These are phyloP conservation scores for Setipinna tenuifilis DNA, from an alignment of 2,797 vertebrate genomes.

Conservation along the genomic window DNA sequence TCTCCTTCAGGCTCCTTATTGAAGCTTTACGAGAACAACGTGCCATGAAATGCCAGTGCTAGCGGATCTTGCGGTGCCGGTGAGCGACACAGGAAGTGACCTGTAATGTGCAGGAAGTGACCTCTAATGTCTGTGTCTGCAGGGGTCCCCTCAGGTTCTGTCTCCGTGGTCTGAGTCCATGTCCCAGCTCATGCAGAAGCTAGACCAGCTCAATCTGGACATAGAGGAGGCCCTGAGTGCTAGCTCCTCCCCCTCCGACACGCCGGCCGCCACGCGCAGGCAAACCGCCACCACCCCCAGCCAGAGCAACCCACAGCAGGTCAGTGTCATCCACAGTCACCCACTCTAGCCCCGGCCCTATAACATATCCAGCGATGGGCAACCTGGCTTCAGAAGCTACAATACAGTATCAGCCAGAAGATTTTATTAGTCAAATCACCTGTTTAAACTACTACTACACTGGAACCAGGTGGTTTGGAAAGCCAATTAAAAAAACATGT, in stretches of 20 bases:
- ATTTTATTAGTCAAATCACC: too few relatives aligned
- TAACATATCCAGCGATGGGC: too few relatives aligned
- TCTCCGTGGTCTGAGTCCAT: slow-evolving; percentile 83
- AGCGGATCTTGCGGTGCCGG: not conserved
- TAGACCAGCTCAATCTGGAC: slow-evolving; percentile 86
- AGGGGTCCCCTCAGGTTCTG: slow-evolving; percentile 70
- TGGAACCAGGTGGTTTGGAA: too few relatives aligned
- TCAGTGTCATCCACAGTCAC: not conserved
- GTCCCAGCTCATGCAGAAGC: slow-evolving; percentile 84
- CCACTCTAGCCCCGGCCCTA: too few relatives aligned
- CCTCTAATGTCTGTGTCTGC: slow-evolving; percentile 44
- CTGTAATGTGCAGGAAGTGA: not conserved
- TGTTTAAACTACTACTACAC: too few relatives aligned
- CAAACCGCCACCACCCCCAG: slow-evolving; percentile 38
- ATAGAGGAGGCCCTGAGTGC: slow-evolving; percentile 87
- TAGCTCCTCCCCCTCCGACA: slow-evolving; percentile 77
- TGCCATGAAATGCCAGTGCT: not conserved
- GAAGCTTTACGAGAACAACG: too few relatives aligned
- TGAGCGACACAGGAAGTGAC: not conserved
- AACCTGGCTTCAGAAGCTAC: too few relatives aligned
- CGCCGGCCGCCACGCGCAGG: slow-evolving; percentile 72
- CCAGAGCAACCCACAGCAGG: slow-evolving; percentile 54
- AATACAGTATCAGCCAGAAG: too few relatives aligned
- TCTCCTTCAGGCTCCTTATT: too few relatives aligned
- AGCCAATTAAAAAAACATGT: too few relatives aligned